phyloP scores from a whole-genome alignment of 2,113 vertebrate species.

The Oreochromis aureus region DNA sequence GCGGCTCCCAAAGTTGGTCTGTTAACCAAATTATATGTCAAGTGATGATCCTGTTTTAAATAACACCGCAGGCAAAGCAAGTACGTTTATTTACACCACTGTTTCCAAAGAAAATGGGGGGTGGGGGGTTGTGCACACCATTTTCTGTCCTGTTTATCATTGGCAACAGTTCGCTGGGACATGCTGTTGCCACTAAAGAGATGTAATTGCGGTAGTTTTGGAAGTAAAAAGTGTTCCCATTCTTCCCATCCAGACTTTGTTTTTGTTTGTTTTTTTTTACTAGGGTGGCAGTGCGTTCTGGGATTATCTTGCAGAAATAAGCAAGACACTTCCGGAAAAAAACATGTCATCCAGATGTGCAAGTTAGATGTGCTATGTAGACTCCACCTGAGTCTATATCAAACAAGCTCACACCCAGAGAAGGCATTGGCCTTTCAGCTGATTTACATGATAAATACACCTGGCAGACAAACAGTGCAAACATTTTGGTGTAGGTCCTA shows the following conservation, averaged over 20 bases:
- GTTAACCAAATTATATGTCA: not conserved
- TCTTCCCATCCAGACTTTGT: not conserved
- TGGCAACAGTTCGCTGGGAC: not conserved
- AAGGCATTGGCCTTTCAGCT: not conserved
- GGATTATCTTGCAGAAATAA: not conserved
- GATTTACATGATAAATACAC: too few species aligned
- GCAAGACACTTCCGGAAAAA: not conserved
- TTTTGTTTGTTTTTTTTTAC: not conserved
- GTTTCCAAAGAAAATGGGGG: not conserved
- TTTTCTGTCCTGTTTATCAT: not conserved
- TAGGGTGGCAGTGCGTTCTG: not conserved
- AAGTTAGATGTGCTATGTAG: not conserved
- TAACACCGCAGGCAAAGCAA: not conserved
- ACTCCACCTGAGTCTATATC: not conserved
- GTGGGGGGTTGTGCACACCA: not conserved
- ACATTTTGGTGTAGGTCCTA: too few species aligned
- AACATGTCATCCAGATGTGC: not conserved
- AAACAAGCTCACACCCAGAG: not conserved
- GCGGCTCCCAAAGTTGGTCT: not conserved
- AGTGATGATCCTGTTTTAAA: not conserved
- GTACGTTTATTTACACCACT: not conserved
- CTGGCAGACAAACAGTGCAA: too few species aligned
- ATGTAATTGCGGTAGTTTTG: not conserved
- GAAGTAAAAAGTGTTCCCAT: not conserved
- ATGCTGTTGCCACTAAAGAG: not conserved